Conservation (phyloP, 2,113 vertebrate genomes). For the Scomber scombrus region DNA sequence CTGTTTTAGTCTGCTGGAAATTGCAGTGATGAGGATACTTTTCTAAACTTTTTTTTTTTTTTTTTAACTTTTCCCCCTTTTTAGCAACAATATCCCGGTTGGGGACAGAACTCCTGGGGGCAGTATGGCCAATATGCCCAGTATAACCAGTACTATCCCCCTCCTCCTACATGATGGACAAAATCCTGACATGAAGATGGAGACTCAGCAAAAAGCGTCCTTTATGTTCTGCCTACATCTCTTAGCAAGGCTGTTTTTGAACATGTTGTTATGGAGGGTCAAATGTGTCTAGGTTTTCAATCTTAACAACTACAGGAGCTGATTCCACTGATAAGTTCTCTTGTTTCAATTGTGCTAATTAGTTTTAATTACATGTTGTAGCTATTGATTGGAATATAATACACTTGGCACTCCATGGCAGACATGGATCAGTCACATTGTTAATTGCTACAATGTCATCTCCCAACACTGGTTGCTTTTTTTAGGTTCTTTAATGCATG, state of each 20-base stretch:
- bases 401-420: slow-evolving; percentile 36
- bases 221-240: slow-evolving; percentile 56
- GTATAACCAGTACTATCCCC: slow-evolving; percentile 98
- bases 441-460: slow-evolving; percentile 45
- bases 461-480: slow-evolving; percentile 50
- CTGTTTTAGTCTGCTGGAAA: background rate
- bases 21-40: background rate
- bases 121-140: slow-evolving; percentile 85
- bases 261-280: slow-evolving; percentile 35
- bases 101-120: slow-evolving; percentile 94
- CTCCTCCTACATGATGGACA: slow-evolving; percentile 91
- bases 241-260: slow-evolving; percentile 23
- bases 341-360: slow-evolving; percentile 46
- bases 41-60: background rate
- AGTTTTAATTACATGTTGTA: slow-evolving; percentile 41
- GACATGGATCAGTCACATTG: slow-evolving; percentile 37
- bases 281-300: slow-evolving; percentile 30
- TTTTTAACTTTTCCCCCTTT: background rate
- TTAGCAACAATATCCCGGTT: slow-evolving; percentile 90
- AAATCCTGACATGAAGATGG: slow-evolving; percentile 66
- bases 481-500: slow-evolving; percentile 70
- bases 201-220: slow-evolving; percentile 58
- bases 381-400: slow-evolving; percentile 14
- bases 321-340: slow-evolving; percentile 15
- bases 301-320: slow-evolving; percentile 12